These are phyloP conservation scores for Clarias magur DNA, from an alignment of 2,113 vertebrate species.

Conservation along the genomic window DNA sequence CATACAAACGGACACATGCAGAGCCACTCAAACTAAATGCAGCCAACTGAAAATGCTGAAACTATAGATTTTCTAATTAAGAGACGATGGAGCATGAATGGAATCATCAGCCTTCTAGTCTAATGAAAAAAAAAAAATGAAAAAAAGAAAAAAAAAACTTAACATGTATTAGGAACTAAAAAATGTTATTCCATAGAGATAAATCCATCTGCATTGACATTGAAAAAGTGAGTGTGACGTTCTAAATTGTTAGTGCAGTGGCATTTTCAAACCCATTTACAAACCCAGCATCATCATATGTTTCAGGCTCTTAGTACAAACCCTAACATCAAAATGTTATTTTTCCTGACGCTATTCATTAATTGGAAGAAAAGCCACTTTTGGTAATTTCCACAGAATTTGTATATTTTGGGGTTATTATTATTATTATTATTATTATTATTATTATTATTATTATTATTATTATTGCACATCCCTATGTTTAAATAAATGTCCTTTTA, in stretches of 20 bases:
- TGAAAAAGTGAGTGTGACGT: neutral
- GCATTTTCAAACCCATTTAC: constrained; percentile 3
- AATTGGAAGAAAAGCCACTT: too few relatives aligned
- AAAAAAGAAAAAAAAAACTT: too few relatives aligned
- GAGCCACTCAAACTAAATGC: constrained; percentile 12
- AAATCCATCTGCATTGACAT: neutral
- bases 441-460: too few relatives aligned
- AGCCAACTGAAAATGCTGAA: constrained; percentile 34
- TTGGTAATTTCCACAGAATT: too few relatives aligned
- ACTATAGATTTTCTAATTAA: constrained; percentile 47
- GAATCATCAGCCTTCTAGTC: neutral
- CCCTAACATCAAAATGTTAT: neutral
- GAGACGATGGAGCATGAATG: constrained; percentile 40
- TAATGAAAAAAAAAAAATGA: too few relatives aligned
- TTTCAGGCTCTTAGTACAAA: neutral
- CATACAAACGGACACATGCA: neutral
- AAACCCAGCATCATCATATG: neutral
- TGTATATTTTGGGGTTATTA: too few relatives aligned
- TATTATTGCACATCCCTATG: too few relatives aligned
- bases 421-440: too few relatives aligned
- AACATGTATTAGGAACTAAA: neutral
- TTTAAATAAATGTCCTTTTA: too few relatives aligned
- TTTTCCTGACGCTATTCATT: neutral
- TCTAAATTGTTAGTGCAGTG: neutral
- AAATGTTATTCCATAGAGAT: neutral